phyloP scores from a whole-genome alignment of 2,888 invertebrate genomes.

The Alloscopus bannaensis region DNA sequence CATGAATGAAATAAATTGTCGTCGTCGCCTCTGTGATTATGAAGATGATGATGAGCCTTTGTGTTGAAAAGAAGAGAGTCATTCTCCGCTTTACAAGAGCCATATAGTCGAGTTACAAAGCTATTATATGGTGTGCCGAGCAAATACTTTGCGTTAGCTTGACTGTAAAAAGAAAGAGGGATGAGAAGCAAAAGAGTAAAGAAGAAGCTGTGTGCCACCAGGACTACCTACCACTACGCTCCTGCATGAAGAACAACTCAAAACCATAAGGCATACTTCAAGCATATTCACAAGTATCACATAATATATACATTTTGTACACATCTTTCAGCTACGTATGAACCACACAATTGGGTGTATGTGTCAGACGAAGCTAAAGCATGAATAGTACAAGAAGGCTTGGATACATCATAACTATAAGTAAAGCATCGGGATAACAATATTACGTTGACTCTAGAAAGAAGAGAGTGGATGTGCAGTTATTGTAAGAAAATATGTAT shows the following conservation, averaged over 20 bases:
- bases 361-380: too few relatives aligned
- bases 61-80: conserved; percentile 60
- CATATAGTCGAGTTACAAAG: conserved; percentile 59
- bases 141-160: conserved; percentile 57
- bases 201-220: conserved; percentile 33
- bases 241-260: conserved; percentile 44
- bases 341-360: conserved; percentile 18
- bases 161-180: conserved; percentile 29
- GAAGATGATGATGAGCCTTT: conserved; percentile 63
- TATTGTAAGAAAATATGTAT: conserved; percentile 21
- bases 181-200: too few relatives aligned
- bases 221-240: neutral
- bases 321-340: too few relatives aligned
- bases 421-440: conserved; percentile 63
- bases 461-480: conserved; percentile 44
- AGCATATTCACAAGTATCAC: conserved; percentile 4
- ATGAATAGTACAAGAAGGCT: neutral
- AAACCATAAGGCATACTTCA: conserved; percentile 63
- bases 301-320: too few relatives aligned
- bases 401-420: conserved; percentile 16
- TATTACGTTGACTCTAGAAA: conserved; percentile 56
- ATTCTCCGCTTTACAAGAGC: conserved; percentile 61
- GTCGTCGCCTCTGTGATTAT: conserved; percentile 66
- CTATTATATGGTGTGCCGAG: conserved; percentile 55
- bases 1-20: conserved; percentile 68